Evolutionary conservation across 2,797 vertebrate species (phyloP).

Genomic region (Leuciscus waleckii): DNA sequence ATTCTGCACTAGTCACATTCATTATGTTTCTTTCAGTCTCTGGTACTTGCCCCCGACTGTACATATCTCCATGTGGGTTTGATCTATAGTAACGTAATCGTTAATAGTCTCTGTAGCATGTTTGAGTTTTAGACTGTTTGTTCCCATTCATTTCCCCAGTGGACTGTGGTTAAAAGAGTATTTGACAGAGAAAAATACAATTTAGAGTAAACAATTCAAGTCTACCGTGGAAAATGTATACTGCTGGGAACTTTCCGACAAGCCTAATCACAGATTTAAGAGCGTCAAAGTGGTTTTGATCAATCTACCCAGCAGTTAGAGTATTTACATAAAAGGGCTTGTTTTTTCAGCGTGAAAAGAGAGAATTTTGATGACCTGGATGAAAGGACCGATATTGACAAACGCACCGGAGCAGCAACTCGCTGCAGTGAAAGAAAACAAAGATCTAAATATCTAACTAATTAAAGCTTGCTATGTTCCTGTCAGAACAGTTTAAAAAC

Average conservation of each 20-base stretch:
- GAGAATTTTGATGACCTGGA: slow-evolving; percentile 17
- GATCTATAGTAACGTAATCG: slow-evolving; percentile 16
- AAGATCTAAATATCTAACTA: slow-evolving; percentile 41
- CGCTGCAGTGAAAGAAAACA: slow-evolving; percentile 23
- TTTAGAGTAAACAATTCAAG: slow-evolving; percentile 50
- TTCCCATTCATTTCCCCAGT: slow-evolving; percentile 51
- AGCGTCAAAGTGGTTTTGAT: slow-evolving; percentile 54
- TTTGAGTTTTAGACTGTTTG: slow-evolving; percentile 50
- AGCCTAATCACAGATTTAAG: slow-evolving; percentile 42
- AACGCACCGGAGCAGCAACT: slow-evolving; percentile 36
- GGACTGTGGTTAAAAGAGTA: slow-evolving; percentile 32
- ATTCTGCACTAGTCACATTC: slow-evolving; percentile 37
- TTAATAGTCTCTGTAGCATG: slow-evolving; percentile 19
- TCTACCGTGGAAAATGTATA: slow-evolving; percentile 45
- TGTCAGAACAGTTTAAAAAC: slow-evolving; percentile 57
- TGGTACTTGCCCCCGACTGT: neutral
- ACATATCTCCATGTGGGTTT: slow-evolving; percentile 14
- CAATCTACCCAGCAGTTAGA: slow-evolving; percentile 44
- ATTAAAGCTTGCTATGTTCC: slow-evolving; percentile 57
- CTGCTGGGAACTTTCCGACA: slow-evolving; percentile 45
- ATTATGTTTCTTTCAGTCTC: slow-evolving; percentile 18
- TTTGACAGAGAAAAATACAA: slow-evolving; percentile 54
- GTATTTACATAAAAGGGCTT: slow-evolving; percentile 49
- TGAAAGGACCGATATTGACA: slow-evolving; percentile 45
- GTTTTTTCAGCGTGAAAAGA: slow-evolving; percentile 2